Percentiles rank a stretch among this genome's conserved stretches.
phyloP scores from a whole-genome alignment of 2,113 vertebrate species.

The Caloenas nicobarica region DNA sequence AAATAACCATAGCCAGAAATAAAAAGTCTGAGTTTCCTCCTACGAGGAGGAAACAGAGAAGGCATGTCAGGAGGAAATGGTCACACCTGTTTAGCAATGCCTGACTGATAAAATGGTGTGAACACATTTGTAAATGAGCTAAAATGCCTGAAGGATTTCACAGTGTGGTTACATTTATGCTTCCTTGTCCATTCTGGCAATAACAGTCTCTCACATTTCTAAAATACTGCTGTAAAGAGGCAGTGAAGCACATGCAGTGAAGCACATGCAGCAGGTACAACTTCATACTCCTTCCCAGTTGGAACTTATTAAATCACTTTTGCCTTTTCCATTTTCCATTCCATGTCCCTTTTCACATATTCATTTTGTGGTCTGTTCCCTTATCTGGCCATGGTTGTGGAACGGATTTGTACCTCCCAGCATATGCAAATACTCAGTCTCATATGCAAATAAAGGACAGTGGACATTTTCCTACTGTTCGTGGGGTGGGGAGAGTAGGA shows the following conservation, averaged over 20 bases:
- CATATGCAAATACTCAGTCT: neutral
- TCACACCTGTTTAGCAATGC: conserved; percentile 55
- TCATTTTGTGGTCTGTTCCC: neutral
- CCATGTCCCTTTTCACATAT: neutral
- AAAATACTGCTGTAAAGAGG: conserved; percentile 40
- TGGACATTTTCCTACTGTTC: neutral
- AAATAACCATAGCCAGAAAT: neutral
- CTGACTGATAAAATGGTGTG: conserved; percentile 61
- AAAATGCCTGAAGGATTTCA: conserved; percentile 61
- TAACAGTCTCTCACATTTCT: conserved; percentile 62
- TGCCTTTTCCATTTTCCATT: too few species aligned
- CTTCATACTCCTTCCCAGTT: neutral
- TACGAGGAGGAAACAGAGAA: neutral
- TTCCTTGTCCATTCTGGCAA: conserved; percentile 31
- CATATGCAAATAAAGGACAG: neutral
- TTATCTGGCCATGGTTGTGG: neutral
- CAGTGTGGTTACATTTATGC: neutral
- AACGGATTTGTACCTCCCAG: rapidly evolving
- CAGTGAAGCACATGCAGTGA: conserved; percentile 53
- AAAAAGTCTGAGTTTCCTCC: neutral
- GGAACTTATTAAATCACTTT: conserved; percentile 1
- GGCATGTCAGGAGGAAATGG: conserved; percentile 16
- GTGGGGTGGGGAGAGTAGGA: neutral
- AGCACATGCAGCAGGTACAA: conserved; percentile 22
- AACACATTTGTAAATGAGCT: conserved; percentile 35